phyloP scores from a whole-genome alignment of 2,888 invertebrate genomes.

The Dryomyza anilis region DNA sequence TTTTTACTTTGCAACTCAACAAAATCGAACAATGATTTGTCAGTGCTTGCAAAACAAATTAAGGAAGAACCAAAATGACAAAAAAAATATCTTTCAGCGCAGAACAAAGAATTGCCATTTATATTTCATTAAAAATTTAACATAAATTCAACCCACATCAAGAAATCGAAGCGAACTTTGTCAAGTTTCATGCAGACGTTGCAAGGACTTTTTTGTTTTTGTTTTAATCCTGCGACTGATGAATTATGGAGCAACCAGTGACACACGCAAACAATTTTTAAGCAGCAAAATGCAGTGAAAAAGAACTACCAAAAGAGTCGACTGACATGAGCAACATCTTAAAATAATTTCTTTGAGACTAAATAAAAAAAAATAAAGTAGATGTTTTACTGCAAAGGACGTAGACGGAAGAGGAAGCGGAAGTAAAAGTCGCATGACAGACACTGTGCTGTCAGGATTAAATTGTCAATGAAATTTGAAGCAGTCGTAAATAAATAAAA shows the following conservation, averaged over 20 bases:
- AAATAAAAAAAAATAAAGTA: not conserved
- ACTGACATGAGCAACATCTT: not conserved
- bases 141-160: slow-evolving; percentile 14
- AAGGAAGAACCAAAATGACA: not conserved
- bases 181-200: not conserved
- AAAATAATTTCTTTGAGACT: slow-evolving; percentile 1
- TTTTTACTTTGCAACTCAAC: too few relatives aligned
- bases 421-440: not conserved
- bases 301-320: not conserved
- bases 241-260: slow-evolving; percentile 10
- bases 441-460: slow-evolving; percentile 7
- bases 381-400: not conserved
- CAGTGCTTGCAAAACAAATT: too few relatives aligned
- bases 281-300: not conserved
- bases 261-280: slow-evolving; percentile 10
- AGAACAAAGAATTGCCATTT: slow-evolving; percentile 17
- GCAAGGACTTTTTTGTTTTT: not conserved
- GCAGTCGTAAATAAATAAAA: not conserved
- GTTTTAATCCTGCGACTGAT: slow-evolving; percentile 1
- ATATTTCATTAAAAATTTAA: slow-evolving; percentile 21
- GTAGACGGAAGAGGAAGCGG: not conserved
- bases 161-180: slow-evolving; percentile 8
- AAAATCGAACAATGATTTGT: too few relatives aligned
- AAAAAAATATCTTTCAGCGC: not conserved
- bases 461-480: slow-evolving; percentile 19